These are phyloP conservation scores for Cosmopolites sordidus DNA, from an alignment of 2,888 invertebrate species.

Conservation along the genomic window DNA sequence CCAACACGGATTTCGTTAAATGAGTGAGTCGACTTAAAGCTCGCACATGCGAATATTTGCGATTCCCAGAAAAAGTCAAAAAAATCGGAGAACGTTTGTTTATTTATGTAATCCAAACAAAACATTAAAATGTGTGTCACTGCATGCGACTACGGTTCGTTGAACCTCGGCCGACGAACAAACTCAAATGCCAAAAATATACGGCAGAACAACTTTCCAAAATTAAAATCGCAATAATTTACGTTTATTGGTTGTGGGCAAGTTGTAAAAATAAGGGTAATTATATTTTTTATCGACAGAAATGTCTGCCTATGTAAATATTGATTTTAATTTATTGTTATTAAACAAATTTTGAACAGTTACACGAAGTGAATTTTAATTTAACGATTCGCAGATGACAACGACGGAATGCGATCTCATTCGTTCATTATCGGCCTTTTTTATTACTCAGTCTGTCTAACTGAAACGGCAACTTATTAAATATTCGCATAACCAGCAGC, in stretches of 20 bases:
- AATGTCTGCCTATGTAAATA: background rate
- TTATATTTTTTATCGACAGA: slow-evolving; percentile 8
- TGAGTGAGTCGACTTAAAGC: too few species aligned
- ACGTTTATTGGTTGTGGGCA: slow-evolving; percentile 20
- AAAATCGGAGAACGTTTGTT: slow-evolving; percentile 18
- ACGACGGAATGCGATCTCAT: background rate
- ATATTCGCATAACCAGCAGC: too few species aligned
- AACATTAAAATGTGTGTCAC: slow-evolving; percentile 25
- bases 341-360: slow-evolving; percentile 4
- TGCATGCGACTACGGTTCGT: slow-evolving; percentile 22
- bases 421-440: too few species aligned
- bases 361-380: slow-evolving; percentile 1
- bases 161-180: slow-evolving; percentile 21
- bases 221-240: slow-evolving; percentile 26
- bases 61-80: slow-evolving; percentile 15
- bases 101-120: slow-evolving; percentile 25
- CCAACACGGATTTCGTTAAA: too few species aligned
- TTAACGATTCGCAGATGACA: background rate
- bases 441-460: too few species aligned
- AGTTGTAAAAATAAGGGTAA: slow-evolving; percentile 11
- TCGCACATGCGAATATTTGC: background rate
- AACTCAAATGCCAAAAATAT: slow-evolving; percentile 27
- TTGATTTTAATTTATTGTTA: slow-evolving; percentile 5
- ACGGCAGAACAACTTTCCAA: slow-evolving; percentile 26
- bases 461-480: too few species aligned